phyloP scores from a whole-genome alignment of 2,888 invertebrate species.

The Monochamus alternatus region DNA sequence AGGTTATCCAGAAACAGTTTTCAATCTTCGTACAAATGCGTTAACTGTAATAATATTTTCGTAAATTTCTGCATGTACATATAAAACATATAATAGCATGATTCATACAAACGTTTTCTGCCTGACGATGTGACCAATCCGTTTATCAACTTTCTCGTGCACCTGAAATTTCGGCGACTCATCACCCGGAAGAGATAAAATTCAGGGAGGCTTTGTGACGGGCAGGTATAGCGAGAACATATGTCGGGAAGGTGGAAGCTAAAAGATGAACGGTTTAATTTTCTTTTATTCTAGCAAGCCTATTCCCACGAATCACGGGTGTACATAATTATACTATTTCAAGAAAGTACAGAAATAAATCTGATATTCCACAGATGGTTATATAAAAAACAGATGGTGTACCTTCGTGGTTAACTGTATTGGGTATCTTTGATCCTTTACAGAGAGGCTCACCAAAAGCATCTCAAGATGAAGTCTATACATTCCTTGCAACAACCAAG shows the following conservation, averaged over 20 bases:
- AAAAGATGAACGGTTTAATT: constrained; percentile 26
- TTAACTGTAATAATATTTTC: too few species aligned
- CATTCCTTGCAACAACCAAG: too few species aligned
- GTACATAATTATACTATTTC: constrained; percentile 12
- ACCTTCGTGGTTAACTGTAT: constrained; percentile 34
- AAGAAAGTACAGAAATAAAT: constrained; percentile 47
- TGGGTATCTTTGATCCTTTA: constrained; percentile 1
- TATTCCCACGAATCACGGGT: constrained; percentile 33
- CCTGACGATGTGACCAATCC: not conserved
- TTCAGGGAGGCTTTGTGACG: constrained; percentile 22
- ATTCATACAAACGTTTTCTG: not conserved
- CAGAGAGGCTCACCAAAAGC: constrained; percentile 17
- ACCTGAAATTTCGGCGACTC: constrained; percentile 36
- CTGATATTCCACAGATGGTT: constrained; percentile 50
- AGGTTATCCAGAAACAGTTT: too few species aligned
- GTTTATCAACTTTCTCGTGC: constrained; percentile 31
- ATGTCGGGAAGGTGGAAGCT: constrained; percentile 16
- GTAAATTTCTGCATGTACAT: too few species aligned
- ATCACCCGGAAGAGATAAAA: constrained; percentile 31
- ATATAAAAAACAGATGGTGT: constrained; percentile 41
- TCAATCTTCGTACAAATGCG: too few species aligned
- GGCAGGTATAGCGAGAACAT: constrained; percentile 20
- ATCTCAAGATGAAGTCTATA: too few species aligned
- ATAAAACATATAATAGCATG: too few species aligned
- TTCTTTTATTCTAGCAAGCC: constrained; percentile 13